A percentile compares a stretch with the other conserved stretches of the same genome.
These are phyloP conservation scores for Tetragonisca angustula DNA, from an alignment of 2,888 invertebrate species.

Conservation along the genomic window DNA sequence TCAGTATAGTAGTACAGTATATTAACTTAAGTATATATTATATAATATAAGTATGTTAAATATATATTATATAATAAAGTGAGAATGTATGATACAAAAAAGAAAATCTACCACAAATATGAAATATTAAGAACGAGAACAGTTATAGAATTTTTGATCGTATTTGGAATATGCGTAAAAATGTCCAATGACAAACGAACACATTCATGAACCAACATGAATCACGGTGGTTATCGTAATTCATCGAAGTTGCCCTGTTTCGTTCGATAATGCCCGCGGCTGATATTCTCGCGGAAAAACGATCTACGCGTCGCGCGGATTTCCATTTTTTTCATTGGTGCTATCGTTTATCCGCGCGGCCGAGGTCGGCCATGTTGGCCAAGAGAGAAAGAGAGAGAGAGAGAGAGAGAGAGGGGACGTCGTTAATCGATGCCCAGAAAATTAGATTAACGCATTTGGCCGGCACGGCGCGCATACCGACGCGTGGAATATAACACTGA, in stretches of 20 bases:
- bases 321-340: constrained; percentile 5
- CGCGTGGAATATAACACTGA: constrained; percentile 66
- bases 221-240: background rate
- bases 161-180: too few relatives aligned
- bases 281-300: background rate
- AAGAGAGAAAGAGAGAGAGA: too few relatives aligned
- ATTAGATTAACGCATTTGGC: constrained; percentile 69
- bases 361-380: constrained; percentile 24
- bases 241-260: background rate
- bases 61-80: too few relatives aligned
- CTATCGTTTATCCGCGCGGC: constrained; percentile 21
- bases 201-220: too few relatives aligned
- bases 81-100: too few relatives aligned
- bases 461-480: constrained; percentile 53
- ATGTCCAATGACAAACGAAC: too few relatives aligned
- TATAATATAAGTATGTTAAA: too few relatives aligned
- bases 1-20: too few relatives aligned
- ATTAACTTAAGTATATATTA: too few relatives aligned
- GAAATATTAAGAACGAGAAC: too few relatives aligned
- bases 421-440: constrained; percentile 67
- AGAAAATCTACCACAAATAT: too few relatives aligned
- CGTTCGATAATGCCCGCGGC: background rate
- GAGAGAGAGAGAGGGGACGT: constrained; percentile 1
- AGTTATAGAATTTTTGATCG: too few relatives aligned
- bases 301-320: background rate